A percentile compares a stretch with the other conserved stretches of the same genome.
phyloP scores from a whole-genome alignment of 2,888 invertebrate species.

The Choristoneura rosaceana region DNA sequence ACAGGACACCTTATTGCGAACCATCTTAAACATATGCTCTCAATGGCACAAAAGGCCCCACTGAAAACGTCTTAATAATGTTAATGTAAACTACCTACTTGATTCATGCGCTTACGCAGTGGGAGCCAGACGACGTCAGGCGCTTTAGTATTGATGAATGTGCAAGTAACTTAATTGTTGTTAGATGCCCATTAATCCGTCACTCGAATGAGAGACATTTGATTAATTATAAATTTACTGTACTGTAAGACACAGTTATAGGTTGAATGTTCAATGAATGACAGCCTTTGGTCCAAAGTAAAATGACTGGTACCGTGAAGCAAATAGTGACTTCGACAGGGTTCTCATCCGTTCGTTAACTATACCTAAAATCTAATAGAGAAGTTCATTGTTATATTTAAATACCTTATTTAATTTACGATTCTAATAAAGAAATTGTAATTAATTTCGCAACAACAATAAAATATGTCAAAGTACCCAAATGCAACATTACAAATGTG shows the following conservation, averaged over 20 bases:
- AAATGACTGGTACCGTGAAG: neutral
- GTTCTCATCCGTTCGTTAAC: neutral
- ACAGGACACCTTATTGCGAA: neutral
- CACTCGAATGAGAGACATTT: neutral
- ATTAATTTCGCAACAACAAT: neutral
- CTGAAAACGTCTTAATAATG: slow-evolving; percentile 68
- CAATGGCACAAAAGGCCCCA: slow-evolving; percentile 62
- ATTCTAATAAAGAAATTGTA: neutral
- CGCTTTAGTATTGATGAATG: neutral
- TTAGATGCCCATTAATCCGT: slow-evolving; percentile 5
- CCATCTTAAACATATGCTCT: slow-evolving; percentile 55
- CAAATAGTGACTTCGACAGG: neutral
- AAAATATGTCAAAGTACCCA: neutral
- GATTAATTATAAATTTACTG: neutral
- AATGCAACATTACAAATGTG: neutral
- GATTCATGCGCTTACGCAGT: slow-evolving; percentile 11
- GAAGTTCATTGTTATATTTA: too few species aligned
- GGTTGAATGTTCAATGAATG: neutral
- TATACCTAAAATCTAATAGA: neutral
- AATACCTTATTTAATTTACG: too few species aligned
- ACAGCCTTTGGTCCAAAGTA: neutral
- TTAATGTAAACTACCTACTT: slow-evolving; percentile 54
- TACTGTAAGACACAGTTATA: neutral
- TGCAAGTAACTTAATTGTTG: slow-evolving; percentile 18
- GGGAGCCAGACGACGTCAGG: slow-evolving; percentile 18